Percentiles rank a stretch among this genome's conserved stretches.
phyloP scores from a whole-genome alignment of 2,888 invertebrate genomes.

The Sussaba pulchella region DNA sequence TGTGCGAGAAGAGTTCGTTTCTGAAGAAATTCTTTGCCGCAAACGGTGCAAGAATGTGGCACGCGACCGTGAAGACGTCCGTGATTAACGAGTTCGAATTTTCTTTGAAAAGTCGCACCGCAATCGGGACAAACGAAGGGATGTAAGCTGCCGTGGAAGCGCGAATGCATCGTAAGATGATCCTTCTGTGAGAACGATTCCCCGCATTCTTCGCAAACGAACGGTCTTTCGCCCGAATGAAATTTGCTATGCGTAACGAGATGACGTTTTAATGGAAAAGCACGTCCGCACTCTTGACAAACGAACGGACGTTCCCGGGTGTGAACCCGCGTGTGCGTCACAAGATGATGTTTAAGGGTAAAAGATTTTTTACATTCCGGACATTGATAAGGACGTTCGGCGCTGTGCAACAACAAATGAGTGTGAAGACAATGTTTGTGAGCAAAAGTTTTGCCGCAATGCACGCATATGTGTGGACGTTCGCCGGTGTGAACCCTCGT shows the following conservation, averaged over 20 bases:
- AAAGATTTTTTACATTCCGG: slow-evolving; percentile 95
- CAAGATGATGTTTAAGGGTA: slow-evolving; percentile 93
- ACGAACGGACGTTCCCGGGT: slow-evolving; percentile 93
- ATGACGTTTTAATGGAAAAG: slow-evolving; percentile 93
- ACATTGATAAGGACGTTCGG: slow-evolving; percentile 93
- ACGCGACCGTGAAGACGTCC: slow-evolving; percentile 92
- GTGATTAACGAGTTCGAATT: slow-evolving; percentile 94
- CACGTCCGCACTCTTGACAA: slow-evolving; percentile 92
- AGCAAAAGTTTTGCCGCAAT: slow-evolving; percentile 93
- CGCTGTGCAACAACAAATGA: slow-evolving; percentile 92
- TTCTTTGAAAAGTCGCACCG: slow-evolving; percentile 93
- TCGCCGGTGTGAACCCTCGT: slow-evolving; percentile 93
- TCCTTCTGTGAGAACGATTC: slow-evolving; percentile 97
- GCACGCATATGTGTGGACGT: slow-evolving; percentile 91
- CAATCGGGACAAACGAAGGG: slow-evolving; percentile 98
- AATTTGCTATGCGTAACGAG: slow-evolving; percentile 94
- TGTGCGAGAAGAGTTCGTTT: slow-evolving; percentile 93
- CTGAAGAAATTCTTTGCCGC: slow-evolving; percentile 94
- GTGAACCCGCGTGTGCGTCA: slow-evolving; percentile 92
- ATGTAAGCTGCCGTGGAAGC: slow-evolving; percentile 98
- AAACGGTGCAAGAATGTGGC: slow-evolving; percentile 92
- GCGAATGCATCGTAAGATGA: slow-evolving; percentile 94
- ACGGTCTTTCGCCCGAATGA: slow-evolving; percentile 94
- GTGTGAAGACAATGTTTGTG: slow-evolving; percentile 94
- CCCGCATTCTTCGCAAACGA: slow-evolving; percentile 94